Percentiles rank a stretch among this genome's conserved stretches.
Evolutionary conservation across 2,797 vertebrate species (phyloP).

Genomic region (Cossypha caffra): DNA sequence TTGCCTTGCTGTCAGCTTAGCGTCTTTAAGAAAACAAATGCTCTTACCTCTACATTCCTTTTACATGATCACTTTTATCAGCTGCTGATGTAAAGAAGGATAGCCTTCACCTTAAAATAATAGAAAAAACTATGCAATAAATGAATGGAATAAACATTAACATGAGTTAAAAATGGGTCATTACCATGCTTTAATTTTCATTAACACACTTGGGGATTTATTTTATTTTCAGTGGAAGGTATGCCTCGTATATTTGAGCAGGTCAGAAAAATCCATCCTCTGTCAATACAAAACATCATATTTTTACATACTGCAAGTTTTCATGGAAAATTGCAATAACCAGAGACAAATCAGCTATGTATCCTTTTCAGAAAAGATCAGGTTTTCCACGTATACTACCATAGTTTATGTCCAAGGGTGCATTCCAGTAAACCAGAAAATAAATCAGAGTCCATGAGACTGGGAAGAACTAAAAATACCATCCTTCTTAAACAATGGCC

Average conservation of each 20-base stretch:
- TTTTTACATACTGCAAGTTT: neutral
- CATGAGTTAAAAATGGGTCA: neutral
- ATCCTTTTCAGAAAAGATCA: neutral
- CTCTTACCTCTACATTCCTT: neutral
- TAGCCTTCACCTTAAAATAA: neutral
- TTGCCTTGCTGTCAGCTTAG: neutral
- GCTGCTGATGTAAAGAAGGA: neutral
- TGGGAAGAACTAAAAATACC: neutral
- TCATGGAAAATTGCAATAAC: neutral
- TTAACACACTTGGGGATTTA: fast-evolving
- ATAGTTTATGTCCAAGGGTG: neutral
- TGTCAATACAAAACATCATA: neutral
- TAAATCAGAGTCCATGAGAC: neutral
- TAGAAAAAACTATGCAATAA: neutral
- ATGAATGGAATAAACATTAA: neutral
- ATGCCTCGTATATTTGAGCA: neutral
- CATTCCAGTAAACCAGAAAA: constrained; percentile 16
- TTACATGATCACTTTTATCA: neutral
- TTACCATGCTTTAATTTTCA: neutral
- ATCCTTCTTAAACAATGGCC: neutral
- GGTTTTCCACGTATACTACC: neutral
- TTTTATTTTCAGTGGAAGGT: neutral
- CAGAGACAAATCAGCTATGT: neutral
- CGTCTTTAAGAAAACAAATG: neutral
- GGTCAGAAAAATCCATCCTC: neutral